Evolutionary conservation across 2,113 vertebrate genomes (phyloP), one percentile per base, ranked within the genome.

Genomic region (Gopherus flavomarginatus): DNA sequence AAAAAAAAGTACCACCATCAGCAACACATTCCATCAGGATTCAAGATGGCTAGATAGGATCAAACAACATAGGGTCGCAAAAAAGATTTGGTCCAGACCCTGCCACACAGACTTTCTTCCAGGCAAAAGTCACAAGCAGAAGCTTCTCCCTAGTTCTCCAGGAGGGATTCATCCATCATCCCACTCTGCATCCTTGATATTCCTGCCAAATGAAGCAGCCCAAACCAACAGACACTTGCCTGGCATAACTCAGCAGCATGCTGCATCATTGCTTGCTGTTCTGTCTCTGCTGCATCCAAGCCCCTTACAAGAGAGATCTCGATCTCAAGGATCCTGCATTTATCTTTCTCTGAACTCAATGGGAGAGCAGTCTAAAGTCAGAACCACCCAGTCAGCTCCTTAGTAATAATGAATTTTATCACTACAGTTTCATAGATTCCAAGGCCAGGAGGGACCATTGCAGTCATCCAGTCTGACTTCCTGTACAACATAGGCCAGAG

Each of bases 31-130:
- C 24, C 1, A 5, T 0, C 27, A 13, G 1, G 3, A 1, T 1
- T 1, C 26, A 27, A 0, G 5, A 75, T 1, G 5, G 0, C 80
- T 19, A 6, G 0, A n/a, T 0, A 22, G 50, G n/a, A 11, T 3
- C 1, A 42, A 5, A 1, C 10, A 75, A 69, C 42, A 53, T 0
- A 21, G 38, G 1, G 47, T 5, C 57, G 27, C 47, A 52, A 9
- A 31, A 21, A 31, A 2, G 0, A 1, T 22, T 21, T 1, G 1
- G 75, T 79, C 6, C 9, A 11, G 21, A 3, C 57, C 38, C 77
- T 16, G 2, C 14, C 5, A 11, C 0, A 2, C 22, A 78, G 57
- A 2, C 42, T 47, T 1, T 1, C 17, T 62, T 24, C 22, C 90
- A n/a, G 19, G 11, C 49, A 65, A 52, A 12, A 0, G 22, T 26